Percentiles rank a stretch among this genome's conserved stretches.
Evolutionary conservation across 2,888 invertebrate species (phyloP).

Genomic region (Melolontha melolontha): DNA sequence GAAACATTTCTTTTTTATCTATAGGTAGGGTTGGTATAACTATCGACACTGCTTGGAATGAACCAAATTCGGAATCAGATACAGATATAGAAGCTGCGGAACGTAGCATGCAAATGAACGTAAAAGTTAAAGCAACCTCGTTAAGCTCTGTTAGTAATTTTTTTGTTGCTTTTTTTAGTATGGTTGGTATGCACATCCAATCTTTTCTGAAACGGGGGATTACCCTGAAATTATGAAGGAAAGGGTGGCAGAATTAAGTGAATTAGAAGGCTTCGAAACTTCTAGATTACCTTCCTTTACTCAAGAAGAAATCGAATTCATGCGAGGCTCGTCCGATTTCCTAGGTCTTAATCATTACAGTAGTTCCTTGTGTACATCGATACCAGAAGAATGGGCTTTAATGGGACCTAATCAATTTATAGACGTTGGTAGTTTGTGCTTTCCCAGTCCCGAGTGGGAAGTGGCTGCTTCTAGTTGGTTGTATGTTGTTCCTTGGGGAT

Average conservation of each 20-base stretch:
- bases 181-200: slow-evolving; percentile 77
- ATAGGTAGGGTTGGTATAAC: slow-evolving; percentile 73
- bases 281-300: slow-evolving; percentile 75
- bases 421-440: slow-evolving; percentile 7
- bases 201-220: slow-evolving; percentile 72
- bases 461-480: slow-evolving; percentile 65
- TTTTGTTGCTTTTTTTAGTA: slow-evolving; percentile 61
- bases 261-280: slow-evolving; percentile 68
- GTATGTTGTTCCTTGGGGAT: slow-evolving; percentile 72
- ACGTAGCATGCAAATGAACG: slow-evolving; percentile 69
- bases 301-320: slow-evolving; percentile 69
- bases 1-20: slow-evolving; percentile 56
- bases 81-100: slow-evolving; percentile 70
- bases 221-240: slow-evolving; percentile 75
- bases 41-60: slow-evolving; percentile 69
- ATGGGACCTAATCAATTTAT: slow-evolving; percentile 59
- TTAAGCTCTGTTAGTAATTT: not conserved
- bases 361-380: slow-evolving; percentile 1
- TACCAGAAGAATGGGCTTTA: too few species aligned
- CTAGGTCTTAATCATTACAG: slow-evolving; percentile 75
- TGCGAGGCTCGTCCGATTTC: too few species aligned
- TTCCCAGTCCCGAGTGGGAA: slow-evolving; percentile 6
- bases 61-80: slow-evolving; percentile 65
- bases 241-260: slow-evolving; percentile 69
- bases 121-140: slow-evolving; percentile 60